phyloP scores from a whole-genome alignment of 2,888 invertebrate species.

The Trichopria drosophilae region DNA sequence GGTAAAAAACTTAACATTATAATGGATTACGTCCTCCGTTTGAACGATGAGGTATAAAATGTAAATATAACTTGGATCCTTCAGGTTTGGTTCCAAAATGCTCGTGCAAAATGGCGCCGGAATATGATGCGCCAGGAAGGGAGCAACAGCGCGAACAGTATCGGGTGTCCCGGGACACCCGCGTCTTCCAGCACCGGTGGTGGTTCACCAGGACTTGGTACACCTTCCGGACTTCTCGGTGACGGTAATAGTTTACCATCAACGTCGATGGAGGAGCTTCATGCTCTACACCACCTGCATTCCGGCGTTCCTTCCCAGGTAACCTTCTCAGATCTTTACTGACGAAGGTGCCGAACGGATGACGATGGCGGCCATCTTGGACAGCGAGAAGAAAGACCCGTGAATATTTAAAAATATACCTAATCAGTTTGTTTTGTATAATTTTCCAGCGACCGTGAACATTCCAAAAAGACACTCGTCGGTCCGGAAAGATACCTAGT shows the following conservation, averaged over 20 bases:
- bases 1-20: constrained; percentile 64
- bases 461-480: too few relatives aligned
- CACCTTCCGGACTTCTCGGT: constrained; percentile 57
- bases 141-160: constrained; percentile 52
- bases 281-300: constrained; percentile 62
- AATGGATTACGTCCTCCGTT: too few relatives aligned
- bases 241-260: constrained; percentile 61
- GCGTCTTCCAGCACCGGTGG: constrained; percentile 53
- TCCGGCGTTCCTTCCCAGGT: constrained; percentile 58
- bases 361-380: constrained; percentile 36
- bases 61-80: too few relatives aligned
- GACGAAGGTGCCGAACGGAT: constrained; percentile 49
- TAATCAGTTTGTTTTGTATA: too few relatives aligned
- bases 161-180: constrained; percentile 54
- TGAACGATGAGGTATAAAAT: too few relatives aligned
- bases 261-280: constrained; percentile 61
- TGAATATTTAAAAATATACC: not conserved
- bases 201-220: constrained; percentile 51
- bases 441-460: too few relatives aligned
- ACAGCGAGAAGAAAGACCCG: not conserved
- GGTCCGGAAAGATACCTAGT: not conserved
- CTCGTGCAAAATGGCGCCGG: constrained; percentile 96
- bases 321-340: constrained; percentile 58
- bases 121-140: constrained; percentile 88
- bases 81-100: constrained; percentile 99